Conservation (phyloP, 2,797 vertebrate species). For the Sebastes kiyomatsui region DNA sequence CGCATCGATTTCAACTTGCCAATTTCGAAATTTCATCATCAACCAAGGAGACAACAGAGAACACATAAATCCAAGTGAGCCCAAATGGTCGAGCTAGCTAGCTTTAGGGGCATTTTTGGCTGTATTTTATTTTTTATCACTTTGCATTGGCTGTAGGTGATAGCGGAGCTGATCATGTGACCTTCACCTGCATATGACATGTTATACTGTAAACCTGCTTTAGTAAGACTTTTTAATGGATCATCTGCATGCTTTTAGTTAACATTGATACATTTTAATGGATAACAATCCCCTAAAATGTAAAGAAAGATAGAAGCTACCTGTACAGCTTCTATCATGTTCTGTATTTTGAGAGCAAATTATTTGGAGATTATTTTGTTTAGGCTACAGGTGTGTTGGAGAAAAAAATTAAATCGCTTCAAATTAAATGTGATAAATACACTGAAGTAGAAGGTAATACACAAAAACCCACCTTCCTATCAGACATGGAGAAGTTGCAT, state of each 20-base stretch:
- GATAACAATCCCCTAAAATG: neutral
- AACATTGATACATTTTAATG: neutral
- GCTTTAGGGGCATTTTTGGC: neutral
- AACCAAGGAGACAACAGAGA: no score
- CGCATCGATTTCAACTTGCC: no score
- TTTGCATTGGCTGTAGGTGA: neutral
- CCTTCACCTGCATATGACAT: neutral
- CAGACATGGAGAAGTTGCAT: neutral
- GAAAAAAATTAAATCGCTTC: neutral
- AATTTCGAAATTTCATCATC: no score
- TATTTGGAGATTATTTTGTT: neutral
- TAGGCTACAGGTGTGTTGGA: neutral
- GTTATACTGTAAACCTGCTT: neutral
- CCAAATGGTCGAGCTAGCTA: neutral
- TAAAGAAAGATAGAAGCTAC: neutral
- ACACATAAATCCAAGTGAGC: no score
- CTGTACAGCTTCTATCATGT: neutral
- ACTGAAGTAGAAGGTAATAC: neutral
- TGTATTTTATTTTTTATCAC: neutral
- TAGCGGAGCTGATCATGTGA: neutral
- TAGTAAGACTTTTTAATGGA: neutral
- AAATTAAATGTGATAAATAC: neutral
- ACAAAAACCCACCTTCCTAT: no score
- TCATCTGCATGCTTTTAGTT: neutral
- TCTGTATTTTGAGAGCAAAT: neutral